Evolutionary conservation across 1,140 invertebrate species (phyloP), one percentile per base, ranked within the genome.

Genomic region (Ostrea edulis): DNA sequence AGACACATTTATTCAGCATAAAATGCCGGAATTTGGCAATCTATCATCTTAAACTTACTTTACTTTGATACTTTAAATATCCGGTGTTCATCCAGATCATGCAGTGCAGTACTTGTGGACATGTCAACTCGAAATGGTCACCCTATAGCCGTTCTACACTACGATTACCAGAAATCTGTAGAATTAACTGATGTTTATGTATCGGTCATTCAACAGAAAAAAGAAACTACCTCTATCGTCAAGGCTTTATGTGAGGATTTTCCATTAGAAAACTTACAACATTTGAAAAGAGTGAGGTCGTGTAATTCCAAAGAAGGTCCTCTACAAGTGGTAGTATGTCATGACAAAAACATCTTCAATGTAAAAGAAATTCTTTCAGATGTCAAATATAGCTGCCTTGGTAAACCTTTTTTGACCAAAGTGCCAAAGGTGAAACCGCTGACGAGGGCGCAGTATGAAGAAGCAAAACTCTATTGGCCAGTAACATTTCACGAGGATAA

Each of bases 401-500:
- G 89, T 29, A 90, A 90, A 62, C 90, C 90, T 22, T 92, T 89
- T 82, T 29, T 91, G 12, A 90, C 91, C 1, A 91, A 93, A 89
- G 97, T 98, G 0, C 96, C 97, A 0, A 92, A 94, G 62, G 92
- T 90, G 7, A 90, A 96, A 17, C 97, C 97, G 7, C 96, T 96
- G 91, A 96, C 97, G 0, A 96, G 96, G 84, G 93, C 93, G 71
- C 98, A 98, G 92, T 97, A 96, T 93, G 94, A 96, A 11, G 94
- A 95, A 90, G 96, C 96, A 3, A 95, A 95, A 1, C 95, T 95
- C 87, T 94, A 96, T 54, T 99, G 98, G 98, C 97, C 98, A 0
- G 96, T 97, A 44, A 98, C 97, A 93, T 98, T 98, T 90, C 95
- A 95, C 91, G 94, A 95, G 90, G 91, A 97, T 96, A 77, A 97